A percentile compares a stretch with the other conserved stretches of the same genome.
phyloP scores from a whole-genome alignment of 1,140 invertebrate species.

The Pteromalus puparum region DNA sequence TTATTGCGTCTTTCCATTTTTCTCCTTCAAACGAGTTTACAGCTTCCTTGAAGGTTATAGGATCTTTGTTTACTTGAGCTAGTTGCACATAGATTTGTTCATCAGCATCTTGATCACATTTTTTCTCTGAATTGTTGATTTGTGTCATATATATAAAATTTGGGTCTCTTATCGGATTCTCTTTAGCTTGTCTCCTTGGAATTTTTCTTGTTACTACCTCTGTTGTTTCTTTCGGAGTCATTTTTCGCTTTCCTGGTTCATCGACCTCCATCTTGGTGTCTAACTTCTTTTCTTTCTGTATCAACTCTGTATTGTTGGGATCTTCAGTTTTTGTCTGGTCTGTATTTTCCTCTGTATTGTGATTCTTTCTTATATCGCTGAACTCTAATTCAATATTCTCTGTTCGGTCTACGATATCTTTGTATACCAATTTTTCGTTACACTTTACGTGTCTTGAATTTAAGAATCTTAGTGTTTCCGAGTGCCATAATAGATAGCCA shows the following conservation, averaged over 20 bases:
- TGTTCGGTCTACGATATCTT: neutral
- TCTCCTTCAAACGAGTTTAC: slow-evolving; percentile 15
- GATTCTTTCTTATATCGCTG: neutral
- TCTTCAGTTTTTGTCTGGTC: neutral
- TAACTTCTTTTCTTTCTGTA: slow-evolving; percentile 4
- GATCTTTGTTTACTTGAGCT: slow-evolving; percentile 18
- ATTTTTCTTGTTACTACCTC: neutral
- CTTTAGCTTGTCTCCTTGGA: neutral
- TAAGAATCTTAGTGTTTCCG: neutral
- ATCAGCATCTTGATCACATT: neutral
- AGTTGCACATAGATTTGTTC: slow-evolving; percentile 9
- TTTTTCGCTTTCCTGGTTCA: neutral
- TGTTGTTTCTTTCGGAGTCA: neutral
- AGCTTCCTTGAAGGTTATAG: slow-evolving; percentile 30
- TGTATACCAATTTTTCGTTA: slow-evolving; percentile 19
- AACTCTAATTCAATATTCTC: neutral
- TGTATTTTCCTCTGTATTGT: neutral
- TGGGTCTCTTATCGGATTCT: neutral
- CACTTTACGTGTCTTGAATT: slow-evolving; percentile 7
- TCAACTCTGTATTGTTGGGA: neutral
- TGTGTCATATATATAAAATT: neutral
- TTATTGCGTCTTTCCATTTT: slow-evolving; percentile 5
- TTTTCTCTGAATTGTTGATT: neutral
- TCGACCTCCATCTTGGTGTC: neutral
- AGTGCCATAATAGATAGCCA: slow-evolving; percentile 10